Evolutionary conservation across 1,140 invertebrate species (phyloP).

Genomic region (Drosophila truncata): DNA sequence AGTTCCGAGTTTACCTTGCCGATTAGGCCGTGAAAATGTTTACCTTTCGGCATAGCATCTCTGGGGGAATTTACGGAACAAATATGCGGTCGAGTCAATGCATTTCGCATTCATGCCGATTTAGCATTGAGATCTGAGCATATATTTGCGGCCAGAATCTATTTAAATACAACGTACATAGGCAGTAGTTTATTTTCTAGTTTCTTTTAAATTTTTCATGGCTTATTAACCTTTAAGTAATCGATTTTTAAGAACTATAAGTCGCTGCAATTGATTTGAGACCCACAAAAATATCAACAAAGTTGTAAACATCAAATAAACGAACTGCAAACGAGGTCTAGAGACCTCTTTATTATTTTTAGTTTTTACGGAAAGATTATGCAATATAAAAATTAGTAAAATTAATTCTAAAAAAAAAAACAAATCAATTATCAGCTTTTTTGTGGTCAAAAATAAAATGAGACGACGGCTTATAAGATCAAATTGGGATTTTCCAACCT

Average conservation of each 20-base stretch:
- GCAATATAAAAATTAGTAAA: not conserved
- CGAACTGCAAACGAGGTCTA: not conserved
- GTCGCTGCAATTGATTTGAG: not conserved
- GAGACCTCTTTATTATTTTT: not conserved
- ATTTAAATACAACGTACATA: not conserved
- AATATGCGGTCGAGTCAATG: constrained; percentile 17
- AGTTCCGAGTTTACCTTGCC: constrained; percentile 14
- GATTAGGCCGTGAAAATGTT: constrained; percentile 35
- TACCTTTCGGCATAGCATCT: constrained; percentile 8
- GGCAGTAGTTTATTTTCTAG: not conserved
- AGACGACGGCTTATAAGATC: not conserved
- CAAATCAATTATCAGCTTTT: not conserved
- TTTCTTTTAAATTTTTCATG: not conserved
- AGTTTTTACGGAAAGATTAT: not conserved
- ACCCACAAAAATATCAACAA: not conserved
- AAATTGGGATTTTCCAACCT: not conserved
- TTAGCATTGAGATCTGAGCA: constrained; percentile 26
- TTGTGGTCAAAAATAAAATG: not conserved
- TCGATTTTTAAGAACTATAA: not conserved
- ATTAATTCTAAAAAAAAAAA: not conserved
- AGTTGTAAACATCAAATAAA: not conserved
- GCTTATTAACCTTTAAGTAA: constrained; percentile 1
- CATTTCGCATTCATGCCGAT: constrained; percentile 30
- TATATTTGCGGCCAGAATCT: constrained; percentile 29
- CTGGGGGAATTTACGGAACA: constrained; percentile 31